phyloP scores from a whole-genome alignment of 2,113 vertebrate genomes.

The Chionodraco myersi region DNA sequence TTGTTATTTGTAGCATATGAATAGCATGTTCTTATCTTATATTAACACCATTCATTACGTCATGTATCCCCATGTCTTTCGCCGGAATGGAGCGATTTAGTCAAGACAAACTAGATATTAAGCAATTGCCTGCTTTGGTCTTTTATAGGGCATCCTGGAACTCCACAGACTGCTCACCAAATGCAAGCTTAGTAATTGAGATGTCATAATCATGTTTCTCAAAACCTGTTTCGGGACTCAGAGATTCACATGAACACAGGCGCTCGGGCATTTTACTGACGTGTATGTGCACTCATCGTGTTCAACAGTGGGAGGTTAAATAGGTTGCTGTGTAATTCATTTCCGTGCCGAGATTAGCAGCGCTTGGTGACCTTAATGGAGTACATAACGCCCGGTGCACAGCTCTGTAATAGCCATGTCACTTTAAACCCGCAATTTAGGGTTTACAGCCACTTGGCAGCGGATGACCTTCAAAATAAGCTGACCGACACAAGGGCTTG shows the following conservation, averaged over 20 bases:
- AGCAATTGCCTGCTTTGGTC: background rate
- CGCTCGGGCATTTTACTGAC: background rate
- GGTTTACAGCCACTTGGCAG: background rate
- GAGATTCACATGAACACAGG: background rate
- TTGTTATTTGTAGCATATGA: background rate
- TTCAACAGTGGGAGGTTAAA: background rate
- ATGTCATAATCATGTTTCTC: background rate
- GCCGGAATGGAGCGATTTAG: background rate
- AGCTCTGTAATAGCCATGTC: background rate
- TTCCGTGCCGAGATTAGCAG: background rate
- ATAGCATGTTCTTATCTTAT: background rate
- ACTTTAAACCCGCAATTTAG: background rate
- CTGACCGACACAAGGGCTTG: background rate
- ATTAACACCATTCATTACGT: background rate
- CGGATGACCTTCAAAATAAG: background rate
- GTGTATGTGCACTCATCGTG: background rate
- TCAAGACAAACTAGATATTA: constrained; percentile 3
- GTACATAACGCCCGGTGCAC: background rate
- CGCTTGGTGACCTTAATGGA: background rate
- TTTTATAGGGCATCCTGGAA: constrained; percentile 2
- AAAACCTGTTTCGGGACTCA: background rate
- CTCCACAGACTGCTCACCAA: background rate
- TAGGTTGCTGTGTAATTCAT: background rate
- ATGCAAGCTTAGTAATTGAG: constrained; percentile 26
- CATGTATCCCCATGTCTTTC: background rate